Base-by-base conservation (phyloP, 2,888 invertebrate genomes). In the Zhuqinia jingwanae region DNA sequence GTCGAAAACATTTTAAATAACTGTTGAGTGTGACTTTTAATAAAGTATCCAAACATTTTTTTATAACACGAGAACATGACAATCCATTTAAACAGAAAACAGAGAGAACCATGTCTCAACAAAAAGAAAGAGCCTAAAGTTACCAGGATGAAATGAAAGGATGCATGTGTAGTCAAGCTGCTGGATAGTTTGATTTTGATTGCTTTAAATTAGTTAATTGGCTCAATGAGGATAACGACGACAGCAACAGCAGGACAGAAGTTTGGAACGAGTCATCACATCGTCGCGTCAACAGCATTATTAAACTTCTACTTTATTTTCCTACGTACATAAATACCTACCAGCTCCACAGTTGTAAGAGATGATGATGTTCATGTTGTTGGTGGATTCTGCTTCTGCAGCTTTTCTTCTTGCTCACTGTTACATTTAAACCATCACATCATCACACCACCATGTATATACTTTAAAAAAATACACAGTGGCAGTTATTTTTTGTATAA, bases 171-270 rank as follows among this genome's bases (percentile, higher is more conserved):
- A 73, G 73, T 20, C 82, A 82, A 6, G 36, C 36, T 36, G 36
- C 5, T 36, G 36, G 36, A 36, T 6, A 53, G 58, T 77, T 76
- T 3, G 36, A 36, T 36, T 45, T 83, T 76, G 83, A 83, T 83
- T 83, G 76, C 36, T 65, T 87, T 87, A 80, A 87, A 88, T 83
- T 84, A 76, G 81, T 88, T 88, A 88, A 88, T 88, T 88, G 88
- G 87, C 87, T 88, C 87, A 88, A 88, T 88, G 88, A 88, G 85
- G 27, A 78, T 50, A 70, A 79, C 73, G 75, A 63, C 58, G 65
- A 56, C 60, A 70, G 60, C 68, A 63, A 20, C 70, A 58, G 50
- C 76, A 36, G 22, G 17, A 36, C 68, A 68, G 13, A 42, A 42
- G 68, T 3, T 45, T 45, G 58, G 63, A 53, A 30, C 36, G 42